Evolutionary conservation across 2,888 invertebrate species (phyloP), one percentile per base, ranked within the genome.

Genomic region (Eupithecia inturbata): DNA sequence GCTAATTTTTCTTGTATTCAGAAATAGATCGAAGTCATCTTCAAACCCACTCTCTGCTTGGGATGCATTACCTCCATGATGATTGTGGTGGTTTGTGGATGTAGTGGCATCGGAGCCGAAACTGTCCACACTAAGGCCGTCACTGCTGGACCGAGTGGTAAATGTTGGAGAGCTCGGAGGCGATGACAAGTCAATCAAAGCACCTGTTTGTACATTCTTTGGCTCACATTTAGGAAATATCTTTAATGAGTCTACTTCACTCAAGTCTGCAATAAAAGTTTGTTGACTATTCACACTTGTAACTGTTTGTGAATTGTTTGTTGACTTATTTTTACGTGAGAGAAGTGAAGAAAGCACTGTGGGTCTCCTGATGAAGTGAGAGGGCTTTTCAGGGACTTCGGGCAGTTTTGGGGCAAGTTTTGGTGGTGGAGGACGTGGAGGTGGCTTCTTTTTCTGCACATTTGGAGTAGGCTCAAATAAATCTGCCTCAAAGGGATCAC

Each of bases 31-130:
- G 87, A 97, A 97, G 87, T 97, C 97, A 91, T 97, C 97, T 88
- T 98, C 97, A 86, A 97, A 97, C 5, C 97, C 97, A 89, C 97
- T 97, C 86, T 97, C 97, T 63, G 96, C 96, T 85, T 96, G 96
- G 6, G 97, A 97, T 10, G 95, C 95, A 84, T 96, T 96, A 22
- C 96, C 96, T 82, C 96, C 96, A 80, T 94, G 90, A 33, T 91
- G 88, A 76, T 93, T 92, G 70, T 95, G 95, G 80, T 96, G 95
- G 69, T 92, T 94, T 6, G 94, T 95, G 49, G 94, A 94, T 12
- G 93, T 91, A 78, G 96, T 96, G 49, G 96, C 96, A 88, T 97
- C 97, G 16, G 97, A 97, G 72, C 97, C 96, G 82, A 97, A 97
- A 85, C 97, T 97, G 82, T 97, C 96, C 26, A 97, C 96, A 88